A percentile compares a stretch with the other conserved stretches of the same genome.
phyloP scores from a whole-genome alignment of 2,113 vertebrate species.

The Ursus arctos region DNA sequence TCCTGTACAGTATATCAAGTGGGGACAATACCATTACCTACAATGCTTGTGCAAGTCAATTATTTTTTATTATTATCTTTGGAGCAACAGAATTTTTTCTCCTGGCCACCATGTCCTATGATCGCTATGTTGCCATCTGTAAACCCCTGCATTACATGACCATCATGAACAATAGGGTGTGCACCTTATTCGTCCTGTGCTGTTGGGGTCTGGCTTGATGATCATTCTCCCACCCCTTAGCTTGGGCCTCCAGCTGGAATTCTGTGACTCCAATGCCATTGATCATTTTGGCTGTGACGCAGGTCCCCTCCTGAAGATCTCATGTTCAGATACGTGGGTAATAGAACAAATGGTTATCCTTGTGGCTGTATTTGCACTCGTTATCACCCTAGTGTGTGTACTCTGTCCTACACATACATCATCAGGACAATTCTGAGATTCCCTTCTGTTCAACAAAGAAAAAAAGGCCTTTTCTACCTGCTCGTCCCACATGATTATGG shows the following conservation, averaged over 20 bases:
- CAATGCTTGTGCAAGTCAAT: constrained; percentile 71
- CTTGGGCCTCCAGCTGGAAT: constrained; percentile 70
- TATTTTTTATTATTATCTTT: constrained; percentile 75
- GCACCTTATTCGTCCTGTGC: constrained; percentile 42
- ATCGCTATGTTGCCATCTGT: constrained; percentile 70
- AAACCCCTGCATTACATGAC: constrained; percentile 66
- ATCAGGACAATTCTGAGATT: constrained; percentile 60
- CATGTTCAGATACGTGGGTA: constrained; percentile 67
- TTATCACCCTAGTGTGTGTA: constrained; percentile 68
- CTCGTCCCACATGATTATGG: constrained; percentile 74
- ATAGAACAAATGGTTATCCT: constrained; percentile 58
- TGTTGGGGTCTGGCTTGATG: constrained; percentile 66
- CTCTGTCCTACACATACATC: constrained; percentile 61
- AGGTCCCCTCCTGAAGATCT: constrained; percentile 69
- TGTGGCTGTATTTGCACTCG: constrained; percentile 63
- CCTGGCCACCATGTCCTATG: constrained; percentile 72
- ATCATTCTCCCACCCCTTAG: constrained; percentile 58
- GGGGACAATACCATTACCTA: constrained; percentile 64
- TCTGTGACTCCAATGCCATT: constrained; percentile 69
- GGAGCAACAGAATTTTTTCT: constrained; percentile 75
- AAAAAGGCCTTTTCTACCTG: constrained; percentile 73
- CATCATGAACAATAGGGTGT: constrained; percentile 63
- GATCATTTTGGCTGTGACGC: constrained; percentile 67
- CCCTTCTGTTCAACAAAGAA: constrained; percentile 52
- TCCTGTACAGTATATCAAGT: constrained; percentile 65